Conservation (phyloP, 2,113 vertebrate species). For the Corythornis cristatus region DNA sequence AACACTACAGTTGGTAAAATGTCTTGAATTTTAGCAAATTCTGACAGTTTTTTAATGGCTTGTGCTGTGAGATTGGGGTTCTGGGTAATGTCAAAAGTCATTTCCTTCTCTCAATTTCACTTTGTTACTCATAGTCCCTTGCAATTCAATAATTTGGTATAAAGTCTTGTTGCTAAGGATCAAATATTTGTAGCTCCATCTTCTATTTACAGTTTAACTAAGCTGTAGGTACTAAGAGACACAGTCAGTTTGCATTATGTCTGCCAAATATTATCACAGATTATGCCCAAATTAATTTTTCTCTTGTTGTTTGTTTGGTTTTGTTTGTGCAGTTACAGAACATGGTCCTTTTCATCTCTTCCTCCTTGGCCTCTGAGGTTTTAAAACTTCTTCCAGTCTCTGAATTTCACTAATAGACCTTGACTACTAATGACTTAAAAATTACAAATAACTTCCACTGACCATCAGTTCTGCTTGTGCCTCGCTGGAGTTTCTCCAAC, state of each 20-base stretch:
- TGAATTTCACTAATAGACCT: slow-evolving; percentile 34
- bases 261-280: neutral
- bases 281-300: slow-evolving; percentile 8
- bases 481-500: neutral
- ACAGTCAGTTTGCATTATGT: neutral
- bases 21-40: neutral
- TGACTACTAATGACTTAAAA: slow-evolving; percentile 30
- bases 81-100: neutral
- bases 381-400: slow-evolving; percentile 4
- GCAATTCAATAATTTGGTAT: neutral
- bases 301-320: neutral
- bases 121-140: neutral
- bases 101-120: neutral
- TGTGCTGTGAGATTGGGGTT: neutral
- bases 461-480: neutral
- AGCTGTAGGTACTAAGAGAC: neutral
- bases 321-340: neutral
- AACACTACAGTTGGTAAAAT: neutral
- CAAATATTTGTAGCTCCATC: neutral
- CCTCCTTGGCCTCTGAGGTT: neutral
- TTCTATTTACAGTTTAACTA: neutral
- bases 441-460: neutral
- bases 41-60: neutral
- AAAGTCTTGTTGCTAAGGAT: neutral
- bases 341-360: neutral